Base-by-base conservation (phyloP, 2,888 invertebrate genomes). In the Nymphalis c-album region DNA sequence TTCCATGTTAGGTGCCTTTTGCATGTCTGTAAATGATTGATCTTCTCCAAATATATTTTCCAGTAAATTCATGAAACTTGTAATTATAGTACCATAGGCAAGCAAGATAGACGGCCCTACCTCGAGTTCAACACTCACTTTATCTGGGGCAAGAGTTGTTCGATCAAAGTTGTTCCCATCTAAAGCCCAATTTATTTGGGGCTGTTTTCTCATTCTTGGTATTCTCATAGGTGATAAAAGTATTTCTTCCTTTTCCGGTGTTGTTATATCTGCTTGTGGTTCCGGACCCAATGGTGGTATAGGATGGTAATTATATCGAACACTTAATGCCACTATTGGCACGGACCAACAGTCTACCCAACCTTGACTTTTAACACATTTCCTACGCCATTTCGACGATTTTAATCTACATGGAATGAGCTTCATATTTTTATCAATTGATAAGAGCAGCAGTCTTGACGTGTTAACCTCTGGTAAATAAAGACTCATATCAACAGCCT, bases 331-430 rank as follows among this genome's bases (percentile, higher is more conserved):
- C 7, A 98, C 96, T 72, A 98, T 98, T 0, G 98, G 98, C 7
- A 98, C 98, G 59, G 96, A 96, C 98, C 98, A 98, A 81, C 98
- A 98, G 83, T 98, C 98, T 0, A 98, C 95, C 99, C 99, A 99
- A 2, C 98, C 98, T 67, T 92, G 87, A 2, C 91, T 92, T 72
- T 93, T 93, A 0, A 93, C 91, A 77, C 97, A 97, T 77, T 96
- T 94, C 80, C 97, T 96, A 63, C 97, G 93, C 98, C 98, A 97
- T 93, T 94, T 96, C 77, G 93, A 90, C 67, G 85, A 90, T 85
- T 86, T 90, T 69, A 91, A 76, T 70, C 94, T 91, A 70, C 91
- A 88, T 17, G 97, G 96, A 64, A 97, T 93, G 60, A 98, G 93
- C 88, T 96, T 97, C 79, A 97, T 96, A 86, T 97, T 97, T 84